These are phyloP conservation scores for Echeneis naucrates DNA, from an alignment of 2,797 vertebrate species.

Conservation along the genomic window DNA sequence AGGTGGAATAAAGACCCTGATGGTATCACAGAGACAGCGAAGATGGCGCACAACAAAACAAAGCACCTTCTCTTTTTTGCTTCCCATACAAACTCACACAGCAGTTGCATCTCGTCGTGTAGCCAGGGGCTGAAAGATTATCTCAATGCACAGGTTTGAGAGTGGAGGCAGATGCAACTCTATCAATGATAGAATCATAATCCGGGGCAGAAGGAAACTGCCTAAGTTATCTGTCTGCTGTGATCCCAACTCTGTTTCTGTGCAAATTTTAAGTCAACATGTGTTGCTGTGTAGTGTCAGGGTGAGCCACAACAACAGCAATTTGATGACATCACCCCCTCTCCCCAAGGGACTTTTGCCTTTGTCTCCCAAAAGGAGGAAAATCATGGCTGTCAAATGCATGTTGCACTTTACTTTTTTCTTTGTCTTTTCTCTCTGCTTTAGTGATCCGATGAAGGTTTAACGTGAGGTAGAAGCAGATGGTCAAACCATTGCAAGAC, in stretches of 20 bases:
- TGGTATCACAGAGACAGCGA: neutral
- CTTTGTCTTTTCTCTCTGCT: neutral
- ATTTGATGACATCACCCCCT: neutral
- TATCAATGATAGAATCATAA: too few species aligned
- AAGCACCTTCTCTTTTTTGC: neutral
- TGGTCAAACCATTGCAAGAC: too few species aligned
- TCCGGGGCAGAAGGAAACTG: too few species aligned
- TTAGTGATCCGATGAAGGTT: too few species aligned
- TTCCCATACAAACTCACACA: neutral
- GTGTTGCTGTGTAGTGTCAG: neutral
- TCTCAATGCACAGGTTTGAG: too few species aligned
- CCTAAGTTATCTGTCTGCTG: too few species aligned
- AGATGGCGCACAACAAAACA: neutral
- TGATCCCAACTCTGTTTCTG: too few species aligned
- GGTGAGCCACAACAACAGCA: neutral
- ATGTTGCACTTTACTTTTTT: neutral
- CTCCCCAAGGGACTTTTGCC: neutral
- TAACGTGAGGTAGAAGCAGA: too few species aligned
- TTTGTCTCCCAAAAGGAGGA: too few species aligned
- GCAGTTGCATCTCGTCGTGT: neutral
- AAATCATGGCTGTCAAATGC: neutral
- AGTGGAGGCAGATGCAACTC: too few species aligned
- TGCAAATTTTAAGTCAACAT: neutral
- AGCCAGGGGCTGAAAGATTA: too few species aligned
- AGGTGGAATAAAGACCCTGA: neutral